Evolutionary conservation across 92 coral and sea anemone species (phyloP).

Genomic region (Paragorgia papillata): DNA sequence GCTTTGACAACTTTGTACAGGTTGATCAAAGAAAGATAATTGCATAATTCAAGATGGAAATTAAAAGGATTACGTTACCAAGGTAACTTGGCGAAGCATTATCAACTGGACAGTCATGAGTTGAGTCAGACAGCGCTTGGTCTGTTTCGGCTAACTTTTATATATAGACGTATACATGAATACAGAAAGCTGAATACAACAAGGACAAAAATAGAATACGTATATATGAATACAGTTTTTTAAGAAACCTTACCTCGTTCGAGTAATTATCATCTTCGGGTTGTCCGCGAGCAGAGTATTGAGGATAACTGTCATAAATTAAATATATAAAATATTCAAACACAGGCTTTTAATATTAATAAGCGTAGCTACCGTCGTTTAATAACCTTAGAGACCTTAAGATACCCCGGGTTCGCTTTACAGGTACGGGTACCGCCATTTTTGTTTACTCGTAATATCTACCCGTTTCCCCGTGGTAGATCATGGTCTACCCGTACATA

Average conservation of each 20-base stretch:
- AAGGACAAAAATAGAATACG: too few species aligned
- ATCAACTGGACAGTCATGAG: background rate
- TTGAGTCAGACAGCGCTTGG: background rate
- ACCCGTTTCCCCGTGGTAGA: too few species aligned
- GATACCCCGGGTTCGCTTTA: too few species aligned
- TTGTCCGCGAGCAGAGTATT: background rate
- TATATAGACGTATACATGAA: too few species aligned
- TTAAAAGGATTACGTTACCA: constrained; percentile 14
- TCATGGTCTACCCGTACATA: too few species aligned
- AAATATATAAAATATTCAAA: background rate
- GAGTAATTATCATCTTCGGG: background rate
- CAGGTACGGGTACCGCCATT: too few species aligned
- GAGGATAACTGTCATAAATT: background rate
- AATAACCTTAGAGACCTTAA: background rate
- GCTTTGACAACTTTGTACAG: constrained; percentile 17
- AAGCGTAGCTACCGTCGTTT: background rate
- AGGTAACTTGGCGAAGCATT: background rate
- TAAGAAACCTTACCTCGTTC: background rate
- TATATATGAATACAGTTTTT: too few species aligned
- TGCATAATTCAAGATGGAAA: constrained; percentile 33
- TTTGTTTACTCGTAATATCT: too few species aligned
- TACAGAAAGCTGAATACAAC: too few species aligned
- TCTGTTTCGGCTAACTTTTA: too few species aligned
- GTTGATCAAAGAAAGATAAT: constrained; percentile 29
- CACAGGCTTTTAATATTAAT: background rate